These are phyloP conservation scores for Chrysochloris asiatica DNA, from an alignment of 2,113 vertebrate species.

Conservation along the genomic window DNA sequence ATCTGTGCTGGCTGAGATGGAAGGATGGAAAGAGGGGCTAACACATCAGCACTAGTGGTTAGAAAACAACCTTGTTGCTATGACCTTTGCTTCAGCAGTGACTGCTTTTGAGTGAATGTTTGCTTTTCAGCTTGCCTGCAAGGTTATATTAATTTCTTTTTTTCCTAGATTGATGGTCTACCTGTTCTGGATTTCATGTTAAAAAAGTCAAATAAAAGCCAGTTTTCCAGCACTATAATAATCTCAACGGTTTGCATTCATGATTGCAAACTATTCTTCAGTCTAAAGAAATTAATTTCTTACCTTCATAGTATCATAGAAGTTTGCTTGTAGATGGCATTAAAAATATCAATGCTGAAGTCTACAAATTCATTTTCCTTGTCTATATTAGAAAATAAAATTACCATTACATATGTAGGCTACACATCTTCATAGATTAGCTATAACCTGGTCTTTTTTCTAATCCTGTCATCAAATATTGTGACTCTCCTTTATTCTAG, in stretches of 20 bases:
- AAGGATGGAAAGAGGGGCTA: not conserved
- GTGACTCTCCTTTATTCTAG: not conserved
- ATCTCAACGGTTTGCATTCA: constrained; percentile 29
- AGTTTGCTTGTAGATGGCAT: not conserved
- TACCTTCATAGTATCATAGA: constrained; percentile 20
- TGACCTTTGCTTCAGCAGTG: constrained; percentile 65
- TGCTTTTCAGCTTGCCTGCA: constrained; percentile 63
- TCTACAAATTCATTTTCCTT: constrained; percentile 12
- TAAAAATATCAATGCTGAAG: not conserved
- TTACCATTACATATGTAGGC: not conserved
- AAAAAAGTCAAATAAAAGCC: too few relatives aligned
- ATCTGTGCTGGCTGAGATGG: not conserved
- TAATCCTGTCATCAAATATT: not conserved
- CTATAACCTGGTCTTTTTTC: not conserved
- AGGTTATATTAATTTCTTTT: constrained; percentile 45
- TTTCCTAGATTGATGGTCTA: constrained; percentile 39
- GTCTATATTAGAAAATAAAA: not conserved
- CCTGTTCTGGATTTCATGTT: constrained; percentile 47
- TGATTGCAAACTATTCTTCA: constrained; percentile 27
- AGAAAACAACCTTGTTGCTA: constrained; percentile 48
- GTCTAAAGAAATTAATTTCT: constrained; percentile 30
- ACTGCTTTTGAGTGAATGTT: constrained; percentile 40
- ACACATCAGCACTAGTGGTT: not conserved
- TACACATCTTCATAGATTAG: not conserved
- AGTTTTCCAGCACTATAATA: too few relatives aligned